Conservation (phyloP, 2,888 invertebrate genomes). For the Caenorhabditis virilis region DNA sequence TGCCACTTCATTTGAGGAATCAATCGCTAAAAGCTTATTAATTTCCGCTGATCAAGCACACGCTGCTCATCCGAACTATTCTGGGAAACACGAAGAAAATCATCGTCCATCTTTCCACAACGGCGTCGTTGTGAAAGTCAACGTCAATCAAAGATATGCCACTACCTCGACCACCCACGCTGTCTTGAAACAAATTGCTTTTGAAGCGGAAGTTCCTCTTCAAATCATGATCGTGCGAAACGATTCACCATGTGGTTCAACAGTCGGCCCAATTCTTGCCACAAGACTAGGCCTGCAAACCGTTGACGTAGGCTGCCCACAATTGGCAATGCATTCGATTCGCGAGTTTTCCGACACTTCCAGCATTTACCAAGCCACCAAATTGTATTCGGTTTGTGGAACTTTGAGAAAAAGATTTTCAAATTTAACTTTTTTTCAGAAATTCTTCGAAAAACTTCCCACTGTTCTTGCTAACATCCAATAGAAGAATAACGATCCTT, state of each 20-base stretch:
- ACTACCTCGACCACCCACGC: slow-evolving; percentile 71
- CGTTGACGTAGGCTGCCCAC: slow-evolving; percentile 72
- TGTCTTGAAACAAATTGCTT: slow-evolving; percentile 71
- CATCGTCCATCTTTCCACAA: slow-evolving; percentile 62
- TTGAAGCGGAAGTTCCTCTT: slow-evolving; percentile 69
- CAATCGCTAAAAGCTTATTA: slow-evolving; percentile 71
- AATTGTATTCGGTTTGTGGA: slow-evolving; percentile 69
- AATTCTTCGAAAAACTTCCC: not conserved
- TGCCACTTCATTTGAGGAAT: slow-evolving; percentile 67
- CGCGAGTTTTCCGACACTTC: slow-evolving; percentile 71
- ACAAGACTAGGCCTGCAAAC: slow-evolving; percentile 71
- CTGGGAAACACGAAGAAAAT: slow-evolving; percentile 69
- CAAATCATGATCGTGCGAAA: slow-evolving; percentile 72
- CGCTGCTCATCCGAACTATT: slow-evolving; percentile 71
- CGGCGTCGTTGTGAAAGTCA: slow-evolving; percentile 68
- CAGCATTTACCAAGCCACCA: slow-evolving; percentile 70
- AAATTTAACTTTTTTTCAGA: not conserved
- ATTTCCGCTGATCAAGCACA: slow-evolving; percentile 69
- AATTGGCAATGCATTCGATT: slow-evolving; percentile 73
- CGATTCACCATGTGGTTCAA: slow-evolving; percentile 72
- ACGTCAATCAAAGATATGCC: slow-evolving; percentile 72
- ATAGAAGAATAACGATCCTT: no score
- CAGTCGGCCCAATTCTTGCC: slow-evolving; percentile 73
- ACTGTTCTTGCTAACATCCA: not conserved
- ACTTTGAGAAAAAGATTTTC: not conserved